These are phyloP conservation scores for Hyperopisus bebe DNA, from an alignment of 2,113 vertebrate species.

Conservation along the genomic window DNA sequence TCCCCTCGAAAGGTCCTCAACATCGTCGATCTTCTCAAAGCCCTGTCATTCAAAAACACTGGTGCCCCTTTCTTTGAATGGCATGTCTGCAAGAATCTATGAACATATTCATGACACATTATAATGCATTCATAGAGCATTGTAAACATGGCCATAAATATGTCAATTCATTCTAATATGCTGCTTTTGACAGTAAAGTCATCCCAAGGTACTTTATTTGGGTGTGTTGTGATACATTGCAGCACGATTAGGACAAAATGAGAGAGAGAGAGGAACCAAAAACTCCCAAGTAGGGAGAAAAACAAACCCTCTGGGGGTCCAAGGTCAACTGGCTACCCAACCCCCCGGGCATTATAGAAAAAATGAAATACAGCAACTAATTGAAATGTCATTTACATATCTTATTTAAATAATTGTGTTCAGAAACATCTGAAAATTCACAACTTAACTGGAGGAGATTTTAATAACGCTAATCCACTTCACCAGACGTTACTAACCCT, in stretches of 20 bases:
- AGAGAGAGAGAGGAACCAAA: neutral
- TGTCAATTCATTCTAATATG: neutral
- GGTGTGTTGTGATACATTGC: neutral
- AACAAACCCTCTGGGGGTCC: neutral
- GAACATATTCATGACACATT: neutral
- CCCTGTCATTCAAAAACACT: neutral
- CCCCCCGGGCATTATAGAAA: neutral
- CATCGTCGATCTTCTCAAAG: neutral
- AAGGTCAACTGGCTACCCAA: neutral
- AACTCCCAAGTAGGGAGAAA: neutral
- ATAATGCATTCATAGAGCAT: neutral
- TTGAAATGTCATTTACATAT: neutral
- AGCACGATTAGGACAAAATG: neutral
- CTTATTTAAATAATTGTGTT: neutral
- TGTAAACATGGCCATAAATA: neutral
- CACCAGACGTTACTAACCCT: neutral
- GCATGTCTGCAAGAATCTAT: neutral
- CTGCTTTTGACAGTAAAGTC: neutral
- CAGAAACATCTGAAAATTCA: neutral
- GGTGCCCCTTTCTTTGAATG: neutral
- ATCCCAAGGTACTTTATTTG: neutral
- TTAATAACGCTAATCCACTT: neutral
- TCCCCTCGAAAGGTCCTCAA: neutral
- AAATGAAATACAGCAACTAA: neutral
- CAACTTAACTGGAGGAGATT: neutral